Percentiles rank a stretch among this genome's conserved stretches.
These are phyloP conservation scores for Styela plicata DNA, from an alignment of 23 tunicate species.

Conservation along the genomic window DNA sequence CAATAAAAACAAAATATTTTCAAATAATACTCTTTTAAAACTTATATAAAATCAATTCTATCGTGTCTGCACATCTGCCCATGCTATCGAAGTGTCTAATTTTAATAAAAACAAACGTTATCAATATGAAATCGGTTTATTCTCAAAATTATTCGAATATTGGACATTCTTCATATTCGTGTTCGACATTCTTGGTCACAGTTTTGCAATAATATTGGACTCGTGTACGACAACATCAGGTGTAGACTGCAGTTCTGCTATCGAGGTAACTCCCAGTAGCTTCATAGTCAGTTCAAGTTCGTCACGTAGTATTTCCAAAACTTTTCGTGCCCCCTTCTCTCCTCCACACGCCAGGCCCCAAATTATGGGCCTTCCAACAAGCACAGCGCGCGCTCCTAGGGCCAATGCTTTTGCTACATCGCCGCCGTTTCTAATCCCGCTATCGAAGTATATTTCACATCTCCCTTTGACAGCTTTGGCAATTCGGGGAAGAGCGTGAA, in stretches of 20 bases:
- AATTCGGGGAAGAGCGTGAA: slow-evolving; percentile 52
- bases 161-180: too few relatives aligned
- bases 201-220: background rate
- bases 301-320: slow-evolving; percentile 43
- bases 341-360: slow-evolving; percentile 66
- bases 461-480: slow-evolving; percentile 52
- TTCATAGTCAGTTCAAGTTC: slow-evolving; percentile 60
- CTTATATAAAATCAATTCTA: too few relatives aligned
- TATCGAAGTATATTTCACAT: slow-evolving; percentile 60
- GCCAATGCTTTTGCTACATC: slow-evolving; percentile 68
- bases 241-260: slow-evolving; percentile 4
- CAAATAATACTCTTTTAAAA: too few relatives aligned
- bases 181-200: background rate
- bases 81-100: too few relatives aligned
- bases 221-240: slow-evolving; percentile 24
- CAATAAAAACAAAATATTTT: too few relatives aligned
- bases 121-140: too few relatives aligned
- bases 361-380: slow-evolving; percentile 54
- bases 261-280: slow-evolving; percentile 46
- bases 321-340: slow-evolving; percentile 52
- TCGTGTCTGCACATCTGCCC: too few relatives aligned
- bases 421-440: slow-evolving; percentile 60
- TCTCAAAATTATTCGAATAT: too few relatives aligned
- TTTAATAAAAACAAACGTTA: too few relatives aligned
- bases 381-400: slow-evolving; percentile 63